Conservation (phyloP, 2,113 vertebrate genomes). For the Epinephelus fuscoguttatus region DNA sequence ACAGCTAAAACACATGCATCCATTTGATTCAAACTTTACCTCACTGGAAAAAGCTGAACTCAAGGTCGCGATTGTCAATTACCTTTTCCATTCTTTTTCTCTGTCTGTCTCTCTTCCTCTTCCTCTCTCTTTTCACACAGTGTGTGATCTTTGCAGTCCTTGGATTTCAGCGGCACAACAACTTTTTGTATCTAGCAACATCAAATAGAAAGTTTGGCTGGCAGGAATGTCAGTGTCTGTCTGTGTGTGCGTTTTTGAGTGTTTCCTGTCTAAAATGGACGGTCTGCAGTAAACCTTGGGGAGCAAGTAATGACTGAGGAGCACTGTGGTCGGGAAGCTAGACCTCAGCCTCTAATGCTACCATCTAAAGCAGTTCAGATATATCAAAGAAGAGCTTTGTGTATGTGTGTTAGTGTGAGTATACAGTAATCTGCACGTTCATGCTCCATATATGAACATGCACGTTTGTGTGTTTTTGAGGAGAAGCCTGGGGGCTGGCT, state of each 20-base stretch:
- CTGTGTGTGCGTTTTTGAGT: slow-evolving; percentile 5
- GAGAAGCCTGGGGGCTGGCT: slow-evolving; percentile 18
- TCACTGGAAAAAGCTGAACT: slow-evolving; percentile 38
- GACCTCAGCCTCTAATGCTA: slow-evolving; percentile 35
- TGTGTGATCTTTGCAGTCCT: slow-evolving; percentile 23
- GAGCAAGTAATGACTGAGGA: slow-evolving; percentile 49
- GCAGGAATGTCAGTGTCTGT: slow-evolving; percentile 15
- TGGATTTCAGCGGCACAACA: slow-evolving; percentile 32
- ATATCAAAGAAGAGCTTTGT: slow-evolving; percentile 23
- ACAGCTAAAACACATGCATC: not conserved
- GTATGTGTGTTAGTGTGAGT: slow-evolving; percentile 1
- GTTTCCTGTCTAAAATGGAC: slow-evolving; percentile 48
- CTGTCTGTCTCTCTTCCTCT: not conserved
- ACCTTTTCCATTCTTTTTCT: slow-evolving; percentile 28
- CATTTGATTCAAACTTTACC: slow-evolving; percentile 42
- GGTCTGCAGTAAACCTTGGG: slow-evolving; percentile 49
- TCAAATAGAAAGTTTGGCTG: not conserved
- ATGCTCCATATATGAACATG: slow-evolving; percentile 8
- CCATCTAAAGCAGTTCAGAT: slow-evolving; percentile 45
- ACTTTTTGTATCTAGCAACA: slow-evolving; percentile 15
- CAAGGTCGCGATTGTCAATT: slow-evolving; percentile 57
- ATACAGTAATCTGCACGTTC: slow-evolving; percentile 13
- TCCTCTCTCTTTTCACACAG: slow-evolving; percentile 21
- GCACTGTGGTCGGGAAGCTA: slow-evolving; percentile 36
- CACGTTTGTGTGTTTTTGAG: slow-evolving; percentile 41